Evolutionary conservation across 2,113 vertebrate species (phyloP).

Genomic region (Spheniscus mendiculus): DNA sequence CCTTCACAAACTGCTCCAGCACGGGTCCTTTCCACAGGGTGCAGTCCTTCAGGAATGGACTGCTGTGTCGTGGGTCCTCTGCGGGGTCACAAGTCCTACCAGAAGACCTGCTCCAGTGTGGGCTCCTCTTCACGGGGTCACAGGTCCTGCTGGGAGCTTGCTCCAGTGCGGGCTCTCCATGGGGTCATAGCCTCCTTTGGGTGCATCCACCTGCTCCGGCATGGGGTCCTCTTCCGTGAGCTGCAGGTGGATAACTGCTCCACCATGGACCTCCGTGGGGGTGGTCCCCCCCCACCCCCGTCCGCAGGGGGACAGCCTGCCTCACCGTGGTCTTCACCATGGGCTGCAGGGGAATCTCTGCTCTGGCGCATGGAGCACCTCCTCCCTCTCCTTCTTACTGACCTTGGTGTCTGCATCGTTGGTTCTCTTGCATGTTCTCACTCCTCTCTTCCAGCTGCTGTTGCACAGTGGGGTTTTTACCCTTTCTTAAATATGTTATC

Average conservation of each 20-base stretch:
- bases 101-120: background rate
- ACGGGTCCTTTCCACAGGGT: rapidly evolving
- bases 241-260: background rate
- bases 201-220: rapidly evolving
- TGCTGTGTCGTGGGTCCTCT: rapidly evolving
- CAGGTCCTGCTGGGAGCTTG: background rate
- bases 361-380: background rate
- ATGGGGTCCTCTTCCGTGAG: rapidly evolving
- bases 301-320: background rate
- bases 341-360: background rate
- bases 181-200: rapidly evolving
- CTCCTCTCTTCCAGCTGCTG: background rate
- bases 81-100: background rate
- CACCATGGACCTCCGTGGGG: background rate
- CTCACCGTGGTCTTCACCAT: background rate
- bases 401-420: background rate
- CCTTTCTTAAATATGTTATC: background rate
- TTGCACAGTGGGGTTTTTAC: background rate
- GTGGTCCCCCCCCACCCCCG: too few relatives aligned
- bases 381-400: background rate
- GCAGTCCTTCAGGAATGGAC: background rate
- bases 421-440: background rate
- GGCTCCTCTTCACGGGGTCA: too few relatives aligned
- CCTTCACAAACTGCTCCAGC: background rate
- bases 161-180: rapidly evolving